phyloP scores from a whole-genome alignment of 2,797 vertebrate genomes.

The Mus minutoides region DNA sequence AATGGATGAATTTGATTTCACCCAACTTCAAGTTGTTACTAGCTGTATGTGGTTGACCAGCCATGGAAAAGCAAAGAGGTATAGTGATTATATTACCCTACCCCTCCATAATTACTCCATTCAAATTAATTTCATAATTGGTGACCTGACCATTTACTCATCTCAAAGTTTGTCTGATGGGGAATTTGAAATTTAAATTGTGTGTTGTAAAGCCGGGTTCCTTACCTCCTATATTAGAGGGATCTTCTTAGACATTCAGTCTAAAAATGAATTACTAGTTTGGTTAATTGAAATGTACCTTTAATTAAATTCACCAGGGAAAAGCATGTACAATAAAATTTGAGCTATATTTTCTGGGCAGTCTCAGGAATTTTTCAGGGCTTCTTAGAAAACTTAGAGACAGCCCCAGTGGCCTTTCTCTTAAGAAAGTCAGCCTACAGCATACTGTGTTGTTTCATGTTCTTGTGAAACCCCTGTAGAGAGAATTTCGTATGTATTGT shows the following conservation, averaged over 20 bases:
- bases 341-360: not conserved
- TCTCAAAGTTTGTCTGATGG: not conserved
- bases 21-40: not conserved
- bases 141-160: not conserved
- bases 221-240: accelerated
- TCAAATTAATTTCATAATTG: not conserved
- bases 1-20: not conserved
- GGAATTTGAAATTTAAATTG: not conserved
- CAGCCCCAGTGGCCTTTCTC: not conserved
- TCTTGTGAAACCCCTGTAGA: not conserved
- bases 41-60: not conserved
- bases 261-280: not conserved
- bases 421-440: not conserved
- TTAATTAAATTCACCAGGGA: not conserved
- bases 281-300: not conserved
- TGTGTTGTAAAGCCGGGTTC: not conserved
- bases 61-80: not conserved
- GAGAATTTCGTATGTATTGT: not conserved
- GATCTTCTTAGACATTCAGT: not conserved
- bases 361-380: not conserved
- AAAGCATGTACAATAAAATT: not conserved
- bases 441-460: not conserved
- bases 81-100: not conserved
- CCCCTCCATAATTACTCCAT: not conserved
- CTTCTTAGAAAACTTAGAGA: not conserved